Evolutionary conservation across 2,797 vertebrate species (phyloP), one percentile per base, ranked within the genome.

Genomic region (Macrochelys suwanniensis): DNA sequence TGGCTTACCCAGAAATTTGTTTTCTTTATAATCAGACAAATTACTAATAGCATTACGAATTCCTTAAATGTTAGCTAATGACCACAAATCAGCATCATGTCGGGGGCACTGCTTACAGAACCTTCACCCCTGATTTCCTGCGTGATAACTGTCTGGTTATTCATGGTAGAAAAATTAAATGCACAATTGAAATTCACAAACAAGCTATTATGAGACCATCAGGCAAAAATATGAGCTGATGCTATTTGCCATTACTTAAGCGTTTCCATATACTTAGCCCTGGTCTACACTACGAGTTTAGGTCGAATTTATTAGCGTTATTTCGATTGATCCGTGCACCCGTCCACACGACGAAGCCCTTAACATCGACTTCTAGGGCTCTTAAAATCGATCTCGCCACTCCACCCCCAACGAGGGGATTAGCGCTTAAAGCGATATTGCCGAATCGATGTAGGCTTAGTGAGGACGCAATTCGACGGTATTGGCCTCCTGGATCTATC

Each of bases 11-110:
- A 1, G 2, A 95, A 93, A 95, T 94, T 85, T 92, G 80, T 89
- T 93, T 85, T 92, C 91, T 89, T 96, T 61, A 17, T 91, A 33
- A 82, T 88, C 92, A 86, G 95, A 89, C 77, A 82, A 89, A 88
- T 90, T 65, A 65, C 92, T 93, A 88, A 95, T 95, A 95, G 89
- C 23, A 49, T 59, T 96, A 95, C 89, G 83, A 96, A 97, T 97
- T 97, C 96, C 91, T 97, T 90, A 7, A 10, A 68, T 90, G 77
- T 97, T 92, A 97, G 93, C 89, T 92, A 95, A 95, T 33, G 87
- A 93, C 95, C 84, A 0, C 94, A 92, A 95, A 92, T 56, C 47
- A 42, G n/a, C 12, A 10, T 13, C 94, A 96, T 85, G 84, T 87
- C 80, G 45, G 0, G 0, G 17, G 26, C 1, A 0, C 4, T 0